Percentiles rank a stretch among this genome's conserved stretches.
These are phyloP conservation scores for Barypeithes pellucidus DNA, from an alignment of 2,888 invertebrate genomes.

Conservation along the genomic window DNA sequence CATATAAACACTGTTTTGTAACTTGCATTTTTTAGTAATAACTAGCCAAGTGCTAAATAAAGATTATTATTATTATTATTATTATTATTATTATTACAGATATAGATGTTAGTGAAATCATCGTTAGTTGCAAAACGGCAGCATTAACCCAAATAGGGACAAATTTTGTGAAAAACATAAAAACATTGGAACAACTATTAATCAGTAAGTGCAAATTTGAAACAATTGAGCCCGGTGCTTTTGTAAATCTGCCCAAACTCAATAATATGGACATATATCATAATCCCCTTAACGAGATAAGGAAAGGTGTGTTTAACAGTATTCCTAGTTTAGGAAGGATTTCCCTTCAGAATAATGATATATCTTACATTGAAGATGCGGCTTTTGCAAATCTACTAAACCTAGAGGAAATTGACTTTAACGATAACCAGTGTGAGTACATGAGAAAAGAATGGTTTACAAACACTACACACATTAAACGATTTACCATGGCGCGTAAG, in stretches of 20 bases:
- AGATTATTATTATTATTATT: too few relatives aligned
- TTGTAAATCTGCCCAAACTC: conserved; percentile 3
- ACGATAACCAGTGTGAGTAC: neutral
- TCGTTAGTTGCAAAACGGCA: too few relatives aligned
- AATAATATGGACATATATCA: neutral
- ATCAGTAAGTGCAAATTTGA: neutral
- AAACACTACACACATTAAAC: conserved; percentile 6
- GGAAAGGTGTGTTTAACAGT: neutral
- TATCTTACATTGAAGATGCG: conserved; percentile 15
- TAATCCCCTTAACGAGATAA: neutral
- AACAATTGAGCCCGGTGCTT: conserved; percentile 8
- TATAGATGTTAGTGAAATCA: too few relatives aligned
- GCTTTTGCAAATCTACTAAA: conserved; percentile 25
- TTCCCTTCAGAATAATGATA: neutral
- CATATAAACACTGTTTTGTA: too few relatives aligned
- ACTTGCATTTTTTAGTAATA: too few relatives aligned
- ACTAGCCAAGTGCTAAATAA: too few relatives aligned
- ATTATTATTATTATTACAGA: too few relatives aligned
- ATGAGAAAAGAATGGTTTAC: conserved; percentile 9
- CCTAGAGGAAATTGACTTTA: neutral
- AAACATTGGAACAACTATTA: neutral
- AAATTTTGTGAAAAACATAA: neutral
- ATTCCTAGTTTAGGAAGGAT: neutral
- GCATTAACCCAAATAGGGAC: neutral
- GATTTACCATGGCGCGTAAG: neutral